These are phyloP conservation scores for Osmerus mordax DNA, from an alignment of 2,113 vertebrate species.

Conservation along the genomic window DNA sequence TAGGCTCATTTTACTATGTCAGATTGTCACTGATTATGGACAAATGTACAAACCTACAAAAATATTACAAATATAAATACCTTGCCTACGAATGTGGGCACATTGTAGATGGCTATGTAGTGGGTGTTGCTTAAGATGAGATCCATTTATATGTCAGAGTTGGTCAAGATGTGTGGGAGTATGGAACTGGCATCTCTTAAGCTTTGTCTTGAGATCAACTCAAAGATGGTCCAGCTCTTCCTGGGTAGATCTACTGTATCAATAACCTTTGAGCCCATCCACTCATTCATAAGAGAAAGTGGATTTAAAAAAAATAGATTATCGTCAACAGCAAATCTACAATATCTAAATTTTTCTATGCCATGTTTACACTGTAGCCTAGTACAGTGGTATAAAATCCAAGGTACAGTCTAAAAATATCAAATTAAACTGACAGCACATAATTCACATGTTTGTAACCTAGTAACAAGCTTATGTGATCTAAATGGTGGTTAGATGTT, in stretches of 20 bases:
- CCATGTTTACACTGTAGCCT: background rate
- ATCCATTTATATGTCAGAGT: slow-evolving; percentile 43
- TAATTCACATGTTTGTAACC: slow-evolving; percentile 40
- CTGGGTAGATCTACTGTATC: too few species aligned
- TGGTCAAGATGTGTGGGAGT: slow-evolving; percentile 44
- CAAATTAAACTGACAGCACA: slow-evolving; percentile 24
- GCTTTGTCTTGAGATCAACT: slow-evolving; percentile 1
- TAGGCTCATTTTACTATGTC: too few species aligned
- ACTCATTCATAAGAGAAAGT: background rate
- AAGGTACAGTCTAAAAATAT: slow-evolving; percentile 13
- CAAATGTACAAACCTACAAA: too few species aligned
- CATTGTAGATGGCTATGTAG: slow-evolving; percentile 29
- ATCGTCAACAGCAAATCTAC: background rate
- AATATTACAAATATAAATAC: too few species aligned
- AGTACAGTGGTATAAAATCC: slow-evolving; percentile 10
- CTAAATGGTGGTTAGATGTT: slow-evolving; percentile 39
- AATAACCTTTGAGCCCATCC: background rate
- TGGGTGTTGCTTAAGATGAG: slow-evolving; percentile 44
- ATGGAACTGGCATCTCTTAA: slow-evolving; percentile 10
- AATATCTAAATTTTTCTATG: background rate
- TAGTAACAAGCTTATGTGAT: slow-evolving; percentile 46
- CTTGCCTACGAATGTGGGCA: too few species aligned
- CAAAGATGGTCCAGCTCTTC: background rate
- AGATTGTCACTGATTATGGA: too few species aligned
- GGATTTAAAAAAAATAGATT: too few species aligned